Percentiles rank a stretch among this genome's conserved stretches.
These are phyloP conservation scores for Yponomeuta malinellus DNA, from an alignment of 2,888 invertebrate genomes.

Conservation along the genomic window DNA sequence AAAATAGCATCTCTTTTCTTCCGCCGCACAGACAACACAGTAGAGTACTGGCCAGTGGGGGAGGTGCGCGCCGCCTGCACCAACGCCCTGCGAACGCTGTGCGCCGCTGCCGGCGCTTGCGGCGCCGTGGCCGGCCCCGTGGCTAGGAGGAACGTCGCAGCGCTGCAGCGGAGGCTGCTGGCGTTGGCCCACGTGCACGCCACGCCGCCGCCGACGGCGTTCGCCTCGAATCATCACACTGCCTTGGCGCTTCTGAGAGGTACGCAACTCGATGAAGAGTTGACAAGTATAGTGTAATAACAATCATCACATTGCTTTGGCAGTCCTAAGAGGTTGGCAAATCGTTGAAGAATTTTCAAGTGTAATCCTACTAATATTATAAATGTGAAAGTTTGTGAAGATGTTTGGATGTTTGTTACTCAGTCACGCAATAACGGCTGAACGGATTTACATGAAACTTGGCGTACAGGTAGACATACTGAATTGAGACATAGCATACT, in stretches of 20 bases:
- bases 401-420: no score
- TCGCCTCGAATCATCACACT: slow-evolving; percentile 53
- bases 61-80: slow-evolving; percentile 60
- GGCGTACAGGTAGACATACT: no score
- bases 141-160: slow-evolving; percentile 57
- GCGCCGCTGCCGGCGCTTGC: slow-evolving; percentile 41
- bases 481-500: no score
- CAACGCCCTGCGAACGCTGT: slow-evolving; percentile 47
- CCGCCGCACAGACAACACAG: background rate
- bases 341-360: no score
- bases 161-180: slow-evolving; percentile 55
- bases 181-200: slow-evolving; percentile 55
- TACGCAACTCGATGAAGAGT: slow-evolving; percentile 22
- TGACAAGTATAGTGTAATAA: no score
- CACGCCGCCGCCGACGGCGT: slow-evolving; percentile 55
- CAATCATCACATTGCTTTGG: no score
- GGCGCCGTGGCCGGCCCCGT: slow-evolving; percentile 30
- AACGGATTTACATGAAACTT: no score
- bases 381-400: no score
- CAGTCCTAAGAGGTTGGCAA: no score
- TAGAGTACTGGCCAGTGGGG: slow-evolving; percentile 44
- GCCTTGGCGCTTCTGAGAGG: slow-evolving; percentile 60
- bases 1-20: no score
- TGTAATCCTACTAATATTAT: no score
- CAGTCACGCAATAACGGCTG: no score